phyloP scores from a whole-genome alignment of 1,140 invertebrate species.

The Macrostomum lignano region DNA sequence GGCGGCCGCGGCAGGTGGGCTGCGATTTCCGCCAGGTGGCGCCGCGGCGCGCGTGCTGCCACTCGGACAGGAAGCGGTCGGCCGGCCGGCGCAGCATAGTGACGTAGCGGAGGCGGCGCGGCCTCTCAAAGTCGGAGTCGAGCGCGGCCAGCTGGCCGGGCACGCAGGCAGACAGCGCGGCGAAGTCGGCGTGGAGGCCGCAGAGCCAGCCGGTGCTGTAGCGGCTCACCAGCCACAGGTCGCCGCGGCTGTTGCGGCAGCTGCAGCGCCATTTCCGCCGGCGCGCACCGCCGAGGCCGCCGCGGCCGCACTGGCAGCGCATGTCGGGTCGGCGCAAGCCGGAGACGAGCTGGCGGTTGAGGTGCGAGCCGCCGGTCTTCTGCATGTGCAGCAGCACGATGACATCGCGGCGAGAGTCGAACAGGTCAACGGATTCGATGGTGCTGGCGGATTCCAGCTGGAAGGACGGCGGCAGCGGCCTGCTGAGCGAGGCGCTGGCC shows the following conservation, averaged over 20 bases:
- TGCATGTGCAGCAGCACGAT: slow-evolving; percentile 95
- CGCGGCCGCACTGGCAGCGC: slow-evolving; percentile 1
- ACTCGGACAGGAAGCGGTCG: slow-evolving; percentile 60
- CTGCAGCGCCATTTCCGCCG: slow-evolving; percentile 15
- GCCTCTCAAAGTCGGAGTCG: slow-evolving; percentile 9
- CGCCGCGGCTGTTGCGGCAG: slow-evolving; percentile 14
- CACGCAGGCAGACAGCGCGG: slow-evolving; percentile 50
- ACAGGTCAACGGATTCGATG: too few relatives aligned
- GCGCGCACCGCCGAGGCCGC: neutral
- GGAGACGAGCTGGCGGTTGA: slow-evolving; percentile 66
- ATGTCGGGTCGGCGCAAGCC: slow-evolving; percentile 28
- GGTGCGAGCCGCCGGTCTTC: slow-evolving; percentile 65
- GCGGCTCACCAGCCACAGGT: slow-evolving; percentile 67
- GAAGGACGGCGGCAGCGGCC: too few relatives aligned
- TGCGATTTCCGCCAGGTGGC: slow-evolving; percentile 52
- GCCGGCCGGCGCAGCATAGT: too few relatives aligned
- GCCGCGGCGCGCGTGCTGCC: slow-evolving; percentile 69
- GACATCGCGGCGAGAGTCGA: slow-evolving; percentile 37
- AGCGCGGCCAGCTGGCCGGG: slow-evolving; percentile 22
- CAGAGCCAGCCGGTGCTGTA: slow-evolving; percentile 97
- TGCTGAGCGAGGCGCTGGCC: too few relatives aligned
- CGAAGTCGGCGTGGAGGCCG: slow-evolving; percentile 91
- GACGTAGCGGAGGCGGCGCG: neutral
- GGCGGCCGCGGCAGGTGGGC: slow-evolving; percentile 34
- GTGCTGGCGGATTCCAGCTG: too few relatives aligned